A percentile compares a stretch with the other conserved stretches of the same genome.
These are phyloP conservation scores for Axis porcinus DNA, from an alignment of 2,113 vertebrate species.

Conservation along the genomic window DNA sequence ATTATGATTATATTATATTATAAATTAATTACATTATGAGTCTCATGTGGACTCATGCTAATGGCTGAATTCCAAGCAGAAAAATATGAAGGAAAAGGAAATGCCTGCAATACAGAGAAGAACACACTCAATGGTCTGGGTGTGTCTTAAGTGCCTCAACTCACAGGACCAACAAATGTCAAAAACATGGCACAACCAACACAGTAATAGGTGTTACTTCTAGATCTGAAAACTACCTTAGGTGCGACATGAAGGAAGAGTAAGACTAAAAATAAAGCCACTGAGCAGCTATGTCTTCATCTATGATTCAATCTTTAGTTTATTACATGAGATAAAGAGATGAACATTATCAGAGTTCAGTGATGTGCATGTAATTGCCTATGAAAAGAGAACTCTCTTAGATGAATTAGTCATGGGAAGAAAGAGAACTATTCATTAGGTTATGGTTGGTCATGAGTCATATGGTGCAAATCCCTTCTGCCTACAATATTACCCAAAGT, in stretches of 20 bases:
- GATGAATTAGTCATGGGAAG: constrained; percentile 33
- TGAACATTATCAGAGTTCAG: background rate
- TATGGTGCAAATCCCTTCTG: background rate
- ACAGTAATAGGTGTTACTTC: background rate
- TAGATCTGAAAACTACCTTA: background rate
- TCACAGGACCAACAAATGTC: background rate
- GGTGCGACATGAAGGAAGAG: background rate
- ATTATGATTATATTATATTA: too few relatives aligned
- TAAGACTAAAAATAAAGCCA: background rate
- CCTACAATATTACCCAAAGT: background rate
- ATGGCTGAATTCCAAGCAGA: constrained; percentile 7
- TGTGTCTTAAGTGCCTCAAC: background rate
- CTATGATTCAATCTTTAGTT: background rate
- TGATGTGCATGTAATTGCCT: background rate
- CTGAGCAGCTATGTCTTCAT: background rate
- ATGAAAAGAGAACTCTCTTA: constrained; percentile 37
- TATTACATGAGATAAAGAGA: background rate
- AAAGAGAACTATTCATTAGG: constrained; percentile 33
- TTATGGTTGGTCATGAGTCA: constrained; percentile 5
- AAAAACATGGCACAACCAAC: background rate
- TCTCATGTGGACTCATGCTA: background rate
- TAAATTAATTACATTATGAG: too few relatives aligned
- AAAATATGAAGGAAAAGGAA: constrained; percentile 16
- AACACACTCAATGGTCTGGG: background rate
- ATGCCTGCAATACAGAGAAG: background rate